Conservation (phyloP, 1,140 invertebrate genomes). For the Oedothorax gibbosus region DNA sequence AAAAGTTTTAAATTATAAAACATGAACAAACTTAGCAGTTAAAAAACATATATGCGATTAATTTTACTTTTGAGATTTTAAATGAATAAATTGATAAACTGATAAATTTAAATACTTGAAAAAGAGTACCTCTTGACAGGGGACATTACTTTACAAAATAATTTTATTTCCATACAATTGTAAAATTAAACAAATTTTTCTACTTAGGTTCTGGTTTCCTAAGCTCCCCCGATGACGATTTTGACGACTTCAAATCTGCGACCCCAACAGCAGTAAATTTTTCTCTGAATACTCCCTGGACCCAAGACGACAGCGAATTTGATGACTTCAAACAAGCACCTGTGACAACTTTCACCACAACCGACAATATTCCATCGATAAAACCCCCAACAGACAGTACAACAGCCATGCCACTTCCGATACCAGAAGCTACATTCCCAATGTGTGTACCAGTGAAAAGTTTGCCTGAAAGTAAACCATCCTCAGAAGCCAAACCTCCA, state of each 20-base stretch:
- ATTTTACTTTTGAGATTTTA: too few relatives aligned
- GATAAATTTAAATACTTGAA: too few relatives aligned
- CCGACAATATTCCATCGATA: too few relatives aligned
- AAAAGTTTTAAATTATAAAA: too few relatives aligned
- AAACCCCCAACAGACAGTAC: conserved; percentile 67
- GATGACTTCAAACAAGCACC: conserved; percentile 75
- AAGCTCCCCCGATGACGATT: conserved; percentile 55
- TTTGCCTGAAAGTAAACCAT: too few relatives aligned
- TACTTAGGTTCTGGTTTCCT: conserved; percentile 16
- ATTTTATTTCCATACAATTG: too few relatives aligned
- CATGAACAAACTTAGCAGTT: too few relatives aligned
- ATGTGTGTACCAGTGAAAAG: neutral
- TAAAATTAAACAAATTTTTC: too few relatives aligned
- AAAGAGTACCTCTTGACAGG: too few relatives aligned
- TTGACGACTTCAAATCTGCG: conserved; percentile 60
- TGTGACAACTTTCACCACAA: neutral
- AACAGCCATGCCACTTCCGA: neutral
- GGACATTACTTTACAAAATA: too few relatives aligned
- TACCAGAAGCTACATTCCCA: neutral
- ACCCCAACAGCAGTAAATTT: conserved; percentile 40
- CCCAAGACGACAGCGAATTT: conserved; percentile 65
- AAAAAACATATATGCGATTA: too few relatives aligned
- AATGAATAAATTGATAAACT: too few relatives aligned
- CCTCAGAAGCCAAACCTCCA: neutral
- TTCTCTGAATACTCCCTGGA: conserved; percentile 20